Evolutionary conservation across 2,888 invertebrate genomes (phyloP).

Genomic region (Theodoxus fluviatilis): DNA sequence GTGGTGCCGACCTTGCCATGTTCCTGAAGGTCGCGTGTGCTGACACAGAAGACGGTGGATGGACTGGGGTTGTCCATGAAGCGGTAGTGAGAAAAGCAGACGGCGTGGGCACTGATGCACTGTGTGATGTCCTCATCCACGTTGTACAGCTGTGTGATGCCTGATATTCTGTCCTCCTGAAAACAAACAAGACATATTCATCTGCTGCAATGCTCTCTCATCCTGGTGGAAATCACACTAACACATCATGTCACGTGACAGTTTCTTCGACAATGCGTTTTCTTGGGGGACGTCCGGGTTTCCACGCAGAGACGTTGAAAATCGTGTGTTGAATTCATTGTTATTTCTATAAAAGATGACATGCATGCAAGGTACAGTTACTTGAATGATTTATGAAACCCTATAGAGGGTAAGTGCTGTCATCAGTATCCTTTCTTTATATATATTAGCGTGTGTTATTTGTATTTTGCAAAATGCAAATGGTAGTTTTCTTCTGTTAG

Average conservation of each 20-base stretch:
- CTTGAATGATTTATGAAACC: neutral
- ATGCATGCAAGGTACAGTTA: too few species aligned
- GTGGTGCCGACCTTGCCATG: slow-evolving; percentile 60
- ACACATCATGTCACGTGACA: too few species aligned
- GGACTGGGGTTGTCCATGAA: slow-evolving; percentile 61
- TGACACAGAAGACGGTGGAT: slow-evolving; percentile 63
- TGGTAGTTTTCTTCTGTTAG: too few species aligned
- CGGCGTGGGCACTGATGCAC: slow-evolving; percentile 64
- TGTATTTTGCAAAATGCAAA: too few species aligned
- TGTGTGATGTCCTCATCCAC: slow-evolving; percentile 63
- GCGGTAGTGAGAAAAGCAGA: slow-evolving; percentile 60
- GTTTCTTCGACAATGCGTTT: too few species aligned
- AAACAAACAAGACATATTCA: slow-evolving; percentile 24
- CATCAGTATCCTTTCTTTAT: too few species aligned
- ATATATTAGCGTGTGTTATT: too few species aligned
- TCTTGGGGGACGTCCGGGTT: too few species aligned
- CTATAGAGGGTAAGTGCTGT: too few species aligned
- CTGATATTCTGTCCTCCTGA: slow-evolving; percentile 63
- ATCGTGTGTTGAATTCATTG: too few species aligned
- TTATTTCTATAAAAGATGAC: too few species aligned
- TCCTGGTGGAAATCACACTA: neutral
- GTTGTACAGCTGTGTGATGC: slow-evolving; percentile 63
- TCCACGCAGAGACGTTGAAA: too few species aligned
- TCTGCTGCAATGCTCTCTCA: neutral
- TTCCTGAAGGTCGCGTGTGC: slow-evolving; percentile 54